These are phyloP conservation scores for Miichthys miiuy DNA, from an alignment of 2,797 vertebrate genomes.

Conservation along the genomic window DNA sequence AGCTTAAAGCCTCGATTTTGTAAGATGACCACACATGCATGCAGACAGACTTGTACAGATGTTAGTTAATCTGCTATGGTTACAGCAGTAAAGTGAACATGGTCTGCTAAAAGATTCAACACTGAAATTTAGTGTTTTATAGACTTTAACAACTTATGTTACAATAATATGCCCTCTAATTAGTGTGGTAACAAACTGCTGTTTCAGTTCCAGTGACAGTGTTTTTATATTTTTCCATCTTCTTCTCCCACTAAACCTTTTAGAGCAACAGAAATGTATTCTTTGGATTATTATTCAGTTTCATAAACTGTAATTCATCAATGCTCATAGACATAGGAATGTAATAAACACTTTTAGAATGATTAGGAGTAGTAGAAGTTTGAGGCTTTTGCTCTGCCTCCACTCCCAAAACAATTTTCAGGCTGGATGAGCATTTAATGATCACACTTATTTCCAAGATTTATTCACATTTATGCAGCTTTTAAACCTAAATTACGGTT, in stretches of 20 bases:
- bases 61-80: not conserved
- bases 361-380: not conserved
- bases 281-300: not conserved
- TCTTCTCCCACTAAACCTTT: not conserved
- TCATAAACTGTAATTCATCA: not conserved
- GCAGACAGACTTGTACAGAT: not conserved
- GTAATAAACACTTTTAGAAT: not conserved
- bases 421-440: not conserved
- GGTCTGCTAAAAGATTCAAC: constrained; percentile 36
- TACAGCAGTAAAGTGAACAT: not conserved
- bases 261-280: not conserved
- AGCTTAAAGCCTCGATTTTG: not conserved
- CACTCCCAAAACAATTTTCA: not conserved
- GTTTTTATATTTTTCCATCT: not conserved
- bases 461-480: not conserved
- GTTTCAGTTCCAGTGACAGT: constrained; percentile 10
- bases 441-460: not conserved
- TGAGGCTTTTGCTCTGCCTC: not conserved
- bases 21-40: constrained; percentile 22
- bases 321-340: not conserved
- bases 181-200: constrained; percentile 23
- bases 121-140: constrained; percentile 41
- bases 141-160: constrained; percentile 15
- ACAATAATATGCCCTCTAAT: constrained; percentile 25
- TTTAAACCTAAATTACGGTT: not conserved